These are phyloP conservation scores for Pachymerium ferrugineum DNA, from an alignment of 2,888 invertebrate species.

Conservation along the genomic window DNA sequence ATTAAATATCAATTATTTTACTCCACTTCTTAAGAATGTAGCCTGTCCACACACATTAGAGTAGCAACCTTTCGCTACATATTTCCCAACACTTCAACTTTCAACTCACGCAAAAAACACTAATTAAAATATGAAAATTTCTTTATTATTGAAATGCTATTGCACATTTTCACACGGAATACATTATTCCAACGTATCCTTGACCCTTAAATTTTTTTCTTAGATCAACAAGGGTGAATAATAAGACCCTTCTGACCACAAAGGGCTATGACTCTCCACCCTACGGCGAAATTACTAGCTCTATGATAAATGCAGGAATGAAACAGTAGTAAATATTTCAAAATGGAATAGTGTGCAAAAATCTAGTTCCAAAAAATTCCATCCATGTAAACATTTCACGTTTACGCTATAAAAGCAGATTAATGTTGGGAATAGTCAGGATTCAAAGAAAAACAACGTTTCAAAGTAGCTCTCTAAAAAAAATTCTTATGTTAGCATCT, in stretches of 20 bases:
- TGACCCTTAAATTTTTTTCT: neutral
- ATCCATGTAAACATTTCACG: neutral
- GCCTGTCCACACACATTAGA: too few relatives aligned
- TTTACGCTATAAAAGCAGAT: neutral
- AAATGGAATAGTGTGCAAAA: neutral
- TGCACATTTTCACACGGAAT: neutral
- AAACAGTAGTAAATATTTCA: neutral
- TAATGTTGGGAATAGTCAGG: neutral
- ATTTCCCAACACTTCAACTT: too few relatives aligned
- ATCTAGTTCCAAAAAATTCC: neutral
- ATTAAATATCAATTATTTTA: too few relatives aligned
- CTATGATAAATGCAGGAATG: neutral
- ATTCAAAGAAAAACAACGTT: neutral
- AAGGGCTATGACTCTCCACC: neutral
- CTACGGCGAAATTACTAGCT: too few relatives aligned
- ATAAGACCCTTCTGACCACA: neutral
- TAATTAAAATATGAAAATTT: too few relatives aligned
- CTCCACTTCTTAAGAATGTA: too few relatives aligned
- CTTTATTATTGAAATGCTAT: too few relatives aligned
- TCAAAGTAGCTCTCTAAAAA: neutral
- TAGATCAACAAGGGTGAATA: neutral
- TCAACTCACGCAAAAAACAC: too few relatives aligned
- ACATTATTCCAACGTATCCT: neutral
- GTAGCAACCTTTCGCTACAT: too few relatives aligned
- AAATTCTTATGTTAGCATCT: neutral